phyloP scores from a whole-genome alignment of 37 sponge, comb jelly and placozoan genomes.

The Chondrilla cf. caribensis region DNA sequence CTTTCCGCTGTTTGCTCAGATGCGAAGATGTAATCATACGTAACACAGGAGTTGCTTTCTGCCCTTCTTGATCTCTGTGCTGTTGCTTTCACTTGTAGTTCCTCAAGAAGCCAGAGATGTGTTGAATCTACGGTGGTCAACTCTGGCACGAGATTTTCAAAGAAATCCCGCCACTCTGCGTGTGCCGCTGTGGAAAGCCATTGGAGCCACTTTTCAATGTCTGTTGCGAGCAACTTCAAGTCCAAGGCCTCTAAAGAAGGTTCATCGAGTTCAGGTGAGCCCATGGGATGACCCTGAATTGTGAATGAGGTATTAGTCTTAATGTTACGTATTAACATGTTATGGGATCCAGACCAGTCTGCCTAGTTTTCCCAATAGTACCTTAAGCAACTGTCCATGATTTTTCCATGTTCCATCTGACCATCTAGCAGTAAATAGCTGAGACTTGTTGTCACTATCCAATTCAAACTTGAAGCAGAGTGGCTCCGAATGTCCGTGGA shows the following conservation, averaged over 20 bases:
- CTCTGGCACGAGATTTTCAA: background rate
- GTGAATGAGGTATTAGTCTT: too few relatives aligned
- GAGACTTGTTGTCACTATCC: background rate
- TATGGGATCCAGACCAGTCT: too few relatives aligned
- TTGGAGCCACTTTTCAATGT: conserved; percentile 18
- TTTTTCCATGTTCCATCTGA: background rate
- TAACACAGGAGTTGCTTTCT: too few relatives aligned
- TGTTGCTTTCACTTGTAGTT: background rate
- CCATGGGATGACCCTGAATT: background rate
- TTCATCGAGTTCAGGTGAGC: background rate
- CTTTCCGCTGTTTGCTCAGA: conserved; percentile 1
- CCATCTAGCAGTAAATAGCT: conserved; percentile 20
- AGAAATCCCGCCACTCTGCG: conserved; percentile 18
- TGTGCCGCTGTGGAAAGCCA: conserved; percentile 11
- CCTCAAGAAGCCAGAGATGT: background rate
- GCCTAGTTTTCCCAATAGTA: background rate
- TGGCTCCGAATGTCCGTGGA: conserved; percentile 32
- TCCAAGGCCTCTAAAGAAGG: background rate
- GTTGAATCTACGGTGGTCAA: background rate
- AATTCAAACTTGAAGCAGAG: conserved; percentile 20
- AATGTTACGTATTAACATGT: too few relatives aligned
- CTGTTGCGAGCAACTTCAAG: background rate
- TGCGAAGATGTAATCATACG: conserved; percentile 8
- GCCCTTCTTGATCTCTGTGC: too few relatives aligned
- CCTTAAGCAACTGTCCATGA: conserved; percentile 4